Evolutionary conservation across 2,888 invertebrate genomes (phyloP).

Genomic region (Coleophora deauratella): DNA sequence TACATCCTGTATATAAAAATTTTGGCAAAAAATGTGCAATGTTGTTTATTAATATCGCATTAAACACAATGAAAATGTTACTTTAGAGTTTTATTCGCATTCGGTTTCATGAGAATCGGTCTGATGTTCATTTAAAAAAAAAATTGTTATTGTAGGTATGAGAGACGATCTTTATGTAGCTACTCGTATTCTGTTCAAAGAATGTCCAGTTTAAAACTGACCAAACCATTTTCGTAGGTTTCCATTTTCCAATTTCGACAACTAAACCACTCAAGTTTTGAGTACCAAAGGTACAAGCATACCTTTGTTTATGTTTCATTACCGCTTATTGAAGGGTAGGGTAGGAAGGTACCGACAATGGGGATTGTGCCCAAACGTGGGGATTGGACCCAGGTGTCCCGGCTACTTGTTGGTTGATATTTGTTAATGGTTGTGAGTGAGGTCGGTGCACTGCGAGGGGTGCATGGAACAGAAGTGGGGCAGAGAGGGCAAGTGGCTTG

Average conservation of each 20-base stretch:
- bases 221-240: no score
- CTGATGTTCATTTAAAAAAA: no score
- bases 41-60: no score
- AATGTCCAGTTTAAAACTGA: no score
- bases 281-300: conserved; percentile 11
- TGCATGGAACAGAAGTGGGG: conserved; percentile 26
- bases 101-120: no score
- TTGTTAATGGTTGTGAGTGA: conserved; percentile 26
- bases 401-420: conserved; percentile 20
- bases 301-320: conserved; percentile 39
- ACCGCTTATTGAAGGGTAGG: conserved; percentile 23
- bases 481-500: conserved; percentile 23
- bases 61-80: no score
- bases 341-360: conserved; percentile 14
- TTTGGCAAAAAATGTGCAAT: no score
- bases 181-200: no score
- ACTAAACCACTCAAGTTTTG: not conserved
- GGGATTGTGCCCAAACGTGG: conserved; percentile 19
- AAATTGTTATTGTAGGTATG: no score
- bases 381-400: conserved; percentile 48
- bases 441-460: conserved; percentile 61
- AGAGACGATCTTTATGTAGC: no score
- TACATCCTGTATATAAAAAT: no score
- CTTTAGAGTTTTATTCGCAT: no score
- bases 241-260: not conserved